These are phyloP conservation scores for Elgaria multicarinata DNA, from an alignment of 2,113 vertebrate species.

Conservation along the genomic window DNA sequence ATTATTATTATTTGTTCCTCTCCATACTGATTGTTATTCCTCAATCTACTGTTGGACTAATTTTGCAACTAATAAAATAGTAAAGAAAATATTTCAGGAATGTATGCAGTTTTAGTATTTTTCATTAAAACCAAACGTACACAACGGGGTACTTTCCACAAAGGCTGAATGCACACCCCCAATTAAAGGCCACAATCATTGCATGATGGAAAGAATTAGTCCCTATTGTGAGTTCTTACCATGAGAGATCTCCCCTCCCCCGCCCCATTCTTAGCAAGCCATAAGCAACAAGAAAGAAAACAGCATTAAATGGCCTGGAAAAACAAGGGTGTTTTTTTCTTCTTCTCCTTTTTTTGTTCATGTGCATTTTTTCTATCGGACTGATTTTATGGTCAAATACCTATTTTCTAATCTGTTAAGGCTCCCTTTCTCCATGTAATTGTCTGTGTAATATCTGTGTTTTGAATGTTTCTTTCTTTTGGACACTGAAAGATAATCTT, in stretches of 20 bases:
- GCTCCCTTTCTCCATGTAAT: not conserved
- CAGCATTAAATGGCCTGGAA: not conserved
- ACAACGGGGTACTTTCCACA: not conserved
- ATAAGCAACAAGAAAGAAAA: not conserved
- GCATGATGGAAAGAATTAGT: conserved; percentile 8
- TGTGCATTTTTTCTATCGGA: not conserved
- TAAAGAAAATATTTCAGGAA: conserved; percentile 20
- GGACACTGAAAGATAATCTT: not conserved
- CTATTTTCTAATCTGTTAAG: not conserved
- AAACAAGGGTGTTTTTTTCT: not conserved
- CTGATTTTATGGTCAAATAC: not conserved
- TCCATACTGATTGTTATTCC: not conserved
- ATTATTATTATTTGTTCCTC: not conserved
- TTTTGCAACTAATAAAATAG: not conserved
- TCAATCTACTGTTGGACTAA: not conserved
- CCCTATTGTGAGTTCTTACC: not conserved
- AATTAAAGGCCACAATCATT: conserved; percentile 12
- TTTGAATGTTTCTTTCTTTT: not conserved
- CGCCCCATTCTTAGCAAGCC: not conserved
- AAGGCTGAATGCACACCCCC: not conserved
- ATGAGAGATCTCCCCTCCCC: not conserved
- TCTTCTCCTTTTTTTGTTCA: not conserved
- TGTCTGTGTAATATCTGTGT: not conserved
- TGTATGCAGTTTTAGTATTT: not conserved
- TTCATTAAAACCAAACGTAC: conserved; percentile 8